These are phyloP conservation scores for Sebastolobus altivelis DNA, from an alignment of 2,797 vertebrate species.

Conservation along the genomic window DNA sequence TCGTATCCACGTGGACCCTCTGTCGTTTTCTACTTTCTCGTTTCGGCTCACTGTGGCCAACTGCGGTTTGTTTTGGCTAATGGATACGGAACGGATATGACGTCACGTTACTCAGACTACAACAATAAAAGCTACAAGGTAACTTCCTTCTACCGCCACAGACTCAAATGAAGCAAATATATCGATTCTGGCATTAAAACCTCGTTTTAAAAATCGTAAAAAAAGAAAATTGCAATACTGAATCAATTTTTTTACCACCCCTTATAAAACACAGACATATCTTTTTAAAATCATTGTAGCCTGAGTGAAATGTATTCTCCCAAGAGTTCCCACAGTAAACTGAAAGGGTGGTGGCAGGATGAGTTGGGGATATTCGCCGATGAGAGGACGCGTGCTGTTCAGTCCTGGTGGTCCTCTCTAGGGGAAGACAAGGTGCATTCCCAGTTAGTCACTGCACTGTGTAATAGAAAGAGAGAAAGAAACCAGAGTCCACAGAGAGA, in stretches of 20 bases:
- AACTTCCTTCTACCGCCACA: no score
- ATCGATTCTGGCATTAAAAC: no score
- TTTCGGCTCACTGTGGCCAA: no score
- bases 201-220: no score
- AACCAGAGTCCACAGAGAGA: constrained; percentile 47
- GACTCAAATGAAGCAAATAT: no score
- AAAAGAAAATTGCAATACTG: background rate
- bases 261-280: background rate
- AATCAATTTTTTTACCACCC: no score
- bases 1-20: no score
- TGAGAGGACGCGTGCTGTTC: constrained; percentile 38
- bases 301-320: background rate
- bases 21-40: no score
- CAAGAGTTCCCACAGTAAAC: constrained; percentile 27
- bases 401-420: constrained; percentile 53
- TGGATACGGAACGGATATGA: no score
- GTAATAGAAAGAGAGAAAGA: constrained; percentile 37
- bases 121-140: no score
- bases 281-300: background rate
- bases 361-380: constrained; percentile 28
- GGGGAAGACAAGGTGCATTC: constrained; percentile 60
- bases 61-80: no score
- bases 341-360: constrained; percentile 4
- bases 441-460: constrained; percentile 33
- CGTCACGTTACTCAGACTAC: no score